Base-by-base conservation (phyloP, 2,113 vertebrate species). In the Emydocephalus ijimae region DNA sequence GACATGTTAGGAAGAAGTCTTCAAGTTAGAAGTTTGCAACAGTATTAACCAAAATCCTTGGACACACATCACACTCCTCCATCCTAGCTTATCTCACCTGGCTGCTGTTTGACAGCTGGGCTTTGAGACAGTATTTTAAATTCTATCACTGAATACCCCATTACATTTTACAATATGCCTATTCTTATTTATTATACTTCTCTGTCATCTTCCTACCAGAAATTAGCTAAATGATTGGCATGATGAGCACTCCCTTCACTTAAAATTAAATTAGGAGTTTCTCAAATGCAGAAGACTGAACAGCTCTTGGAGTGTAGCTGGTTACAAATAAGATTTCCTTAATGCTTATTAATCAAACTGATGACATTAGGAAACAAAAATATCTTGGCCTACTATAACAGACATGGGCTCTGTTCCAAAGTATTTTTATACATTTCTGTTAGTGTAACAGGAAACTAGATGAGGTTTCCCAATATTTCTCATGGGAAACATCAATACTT, bases 391-490 rank as follows among this genome's bases (percentile, higher is more conserved):
- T 86, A 94, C 87, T 89, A 93, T 43, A 96, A 93, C 48, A 94
- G 94, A 93, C 81, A 14, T 85, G 87, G 56, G 89, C 87, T 95
- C 93, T 94, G 94, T 94, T 94, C 91, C 94, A 94, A 95, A 92
- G 91, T 56, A 96, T 92, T 91, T 92, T 34, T 86, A 85, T 34
- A 87, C 23, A n/a, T 85, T 43, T 85, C 74, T 90, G 8, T 61
- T 95, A 94, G 81, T 92, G 94, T 91, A 96, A 95, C 93, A 95
- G 94, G 97, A 97, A 96, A 94, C 0, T 87, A 85, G 87, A 96
- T 91, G 96, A 56, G 92, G 94, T 95, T 96, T 92, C 93, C 93
- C 39, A 96, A 92, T 52, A 95, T 61, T 81, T 94, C 87, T 96
- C 96, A 92, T 87, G 91, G 90, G 90, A 89, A 92, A 26, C 52